These are phyloP conservation scores for Pyrocoelia pectoralis DNA, from an alignment of 2,888 invertebrate species.

Conservation along the genomic window DNA sequence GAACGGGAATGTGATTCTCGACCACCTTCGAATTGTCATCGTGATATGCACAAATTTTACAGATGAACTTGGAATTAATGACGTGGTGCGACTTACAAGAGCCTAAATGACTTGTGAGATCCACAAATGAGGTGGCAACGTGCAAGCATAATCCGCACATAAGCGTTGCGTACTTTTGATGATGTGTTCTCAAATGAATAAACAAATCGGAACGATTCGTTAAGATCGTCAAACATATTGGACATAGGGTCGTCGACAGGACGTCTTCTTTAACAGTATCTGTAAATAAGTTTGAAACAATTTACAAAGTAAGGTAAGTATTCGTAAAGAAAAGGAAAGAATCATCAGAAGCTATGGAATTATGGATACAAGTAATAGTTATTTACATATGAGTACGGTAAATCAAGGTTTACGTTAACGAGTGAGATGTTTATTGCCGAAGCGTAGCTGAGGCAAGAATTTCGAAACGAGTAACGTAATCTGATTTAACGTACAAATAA, in stretches of 20 bases:
- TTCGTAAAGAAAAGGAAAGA: too few relatives aligned
- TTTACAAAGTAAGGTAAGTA: slow-evolving; percentile 48
- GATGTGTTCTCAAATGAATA: slow-evolving; percentile 64
- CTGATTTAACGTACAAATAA: too few relatives aligned
- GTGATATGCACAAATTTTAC: slow-evolving; percentile 64
- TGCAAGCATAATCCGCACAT: slow-evolving; percentile 66
- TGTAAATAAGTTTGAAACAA: neutral
- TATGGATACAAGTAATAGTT: too few relatives aligned
- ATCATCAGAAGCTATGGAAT: too few relatives aligned
- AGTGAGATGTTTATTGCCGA: too few relatives aligned
- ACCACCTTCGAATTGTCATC: slow-evolving; percentile 63
- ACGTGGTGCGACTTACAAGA: slow-evolving; percentile 60
- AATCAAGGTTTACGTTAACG: too few relatives aligned
- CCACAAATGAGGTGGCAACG: slow-evolving; percentile 61
- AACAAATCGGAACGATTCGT: slow-evolving; percentile 62
- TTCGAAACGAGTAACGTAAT: too few relatives aligned
- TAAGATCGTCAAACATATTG: slow-evolving; percentile 57
- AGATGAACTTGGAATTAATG: slow-evolving; percentile 57
- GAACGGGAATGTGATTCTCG: slow-evolving; percentile 64
- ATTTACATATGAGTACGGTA: too few relatives aligned
- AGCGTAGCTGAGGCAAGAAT: too few relatives aligned
- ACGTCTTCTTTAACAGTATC: slow-evolving; percentile 12
- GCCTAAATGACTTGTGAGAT: slow-evolving; percentile 63
- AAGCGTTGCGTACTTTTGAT: slow-evolving; percentile 62
- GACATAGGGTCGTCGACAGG: slow-evolving; percentile 45